A percentile compares a stretch with the other conserved stretches of the same genome.
Conservation (phyloP, 2,888 invertebrate species). For the Rosalia funebris region DNA sequence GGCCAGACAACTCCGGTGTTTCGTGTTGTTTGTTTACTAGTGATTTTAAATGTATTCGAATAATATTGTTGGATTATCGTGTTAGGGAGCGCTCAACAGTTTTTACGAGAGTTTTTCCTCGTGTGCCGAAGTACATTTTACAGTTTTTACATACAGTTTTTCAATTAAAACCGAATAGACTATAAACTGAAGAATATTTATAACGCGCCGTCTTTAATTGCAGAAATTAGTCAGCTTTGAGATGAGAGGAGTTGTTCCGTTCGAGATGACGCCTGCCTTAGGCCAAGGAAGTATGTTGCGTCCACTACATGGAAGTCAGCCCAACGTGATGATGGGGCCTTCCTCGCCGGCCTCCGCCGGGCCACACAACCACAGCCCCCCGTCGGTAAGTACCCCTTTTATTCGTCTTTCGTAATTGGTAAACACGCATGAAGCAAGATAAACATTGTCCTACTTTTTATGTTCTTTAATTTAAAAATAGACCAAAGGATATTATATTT, state of each 20-base stretch:
- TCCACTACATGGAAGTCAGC: slow-evolving; percentile 51
- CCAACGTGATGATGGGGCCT: slow-evolving; percentile 52
- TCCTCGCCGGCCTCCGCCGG: slow-evolving; percentile 56
- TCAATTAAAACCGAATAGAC: not conserved
- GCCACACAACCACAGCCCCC: slow-evolving; percentile 52
- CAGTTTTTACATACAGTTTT: too few relatives aligned
- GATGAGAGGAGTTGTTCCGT: slow-evolving; percentile 52
- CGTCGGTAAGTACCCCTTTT: slow-evolving; percentile 51
- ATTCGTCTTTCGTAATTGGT: not conserved
- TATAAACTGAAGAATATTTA: not conserved
- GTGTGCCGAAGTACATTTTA: not conserved
- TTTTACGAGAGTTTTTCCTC: not conserved
- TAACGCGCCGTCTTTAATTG: slow-evolving; percentile 2
- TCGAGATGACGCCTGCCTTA: slow-evolving; percentile 55
- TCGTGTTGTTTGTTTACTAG: slow-evolving; percentile 23
- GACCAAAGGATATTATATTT: slow-evolving; percentile 27
- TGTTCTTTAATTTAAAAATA: slow-evolving; percentile 22
- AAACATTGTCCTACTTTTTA: slow-evolving; percentile 23
- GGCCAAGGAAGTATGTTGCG: slow-evolving; percentile 49
- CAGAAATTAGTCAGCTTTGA: slow-evolving; percentile 31
- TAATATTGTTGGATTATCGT: too few relatives aligned
- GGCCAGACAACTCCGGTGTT: too few relatives aligned
- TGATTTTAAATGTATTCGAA: slow-evolving; percentile 18
- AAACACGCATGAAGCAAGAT: not conserved
- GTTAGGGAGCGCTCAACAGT: too few relatives aligned